Base-by-base conservation (phyloP, 37 sponge, comb jelly and placozoan species). In the Chondrilla cf. caribensis region DNA sequence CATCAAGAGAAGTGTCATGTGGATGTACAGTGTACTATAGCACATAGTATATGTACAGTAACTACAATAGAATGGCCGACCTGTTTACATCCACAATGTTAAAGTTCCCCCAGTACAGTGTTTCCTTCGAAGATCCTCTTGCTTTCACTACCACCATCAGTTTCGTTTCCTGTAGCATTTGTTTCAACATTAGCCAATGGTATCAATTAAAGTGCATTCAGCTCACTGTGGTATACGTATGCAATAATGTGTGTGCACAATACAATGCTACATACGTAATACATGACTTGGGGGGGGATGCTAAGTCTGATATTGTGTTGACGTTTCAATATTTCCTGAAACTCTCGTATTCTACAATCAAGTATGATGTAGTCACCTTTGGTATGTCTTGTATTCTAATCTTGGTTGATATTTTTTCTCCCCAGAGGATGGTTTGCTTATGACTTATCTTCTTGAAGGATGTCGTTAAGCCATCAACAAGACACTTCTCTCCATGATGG, bases 321-420 rank as follows among this genome's bases (percentile, higher is more conserved):
- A 11, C 51, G 51, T 47, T 47, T 47, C 51, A 47, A 6, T 47
- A 11, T 47, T 6, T 47, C 51, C 51, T 6, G 6, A 11, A 47
- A 47, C 51, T 14, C 6, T 47, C 9, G 51, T 47, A 11, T 14
- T 47, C 51, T 47, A 11, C 51, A 47, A 14, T 6, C 51, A 47
- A 14, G 51, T 11, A 47, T 14, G 6, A 11, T 47, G 22, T 42
- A 33, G 38, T 19, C 32, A 88, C 88, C 79, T 85, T 89, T 7
- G 90, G 90, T 22, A 89, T 38, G 79, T 89, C 70, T 18, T 66
- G 54, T 14, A 85, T 75, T 1, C 58, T 11, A 22, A 80, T 86
- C 31, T 11, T 47, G 11, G 51, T 47, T 6, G 58, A 8, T 29
- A 89, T 5, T 17, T 14, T 31, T 37, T 89, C 83, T 6, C 81